These are phyloP conservation scores for Aselliscus stoliczkanus DNA, from an alignment of 2,797 vertebrate species.

Conservation along the genomic window DNA sequence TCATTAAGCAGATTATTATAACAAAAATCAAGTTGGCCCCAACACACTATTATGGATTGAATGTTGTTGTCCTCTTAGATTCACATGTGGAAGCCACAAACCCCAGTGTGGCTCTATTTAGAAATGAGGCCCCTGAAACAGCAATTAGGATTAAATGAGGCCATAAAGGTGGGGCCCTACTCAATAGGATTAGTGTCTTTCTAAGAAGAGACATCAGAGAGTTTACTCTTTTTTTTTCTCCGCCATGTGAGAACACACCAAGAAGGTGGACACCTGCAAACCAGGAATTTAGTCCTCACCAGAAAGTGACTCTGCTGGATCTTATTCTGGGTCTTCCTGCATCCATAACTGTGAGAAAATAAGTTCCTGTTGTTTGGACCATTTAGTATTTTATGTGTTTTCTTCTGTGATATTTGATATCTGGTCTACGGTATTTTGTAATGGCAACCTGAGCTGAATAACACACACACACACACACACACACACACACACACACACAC, in stretches of 20 bases:
- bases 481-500: background rate
- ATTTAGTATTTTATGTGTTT: background rate
- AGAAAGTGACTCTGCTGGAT: background rate
- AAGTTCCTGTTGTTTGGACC: background rate
- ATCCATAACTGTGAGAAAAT: background rate
- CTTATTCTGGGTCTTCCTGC: background rate
- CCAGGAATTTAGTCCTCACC: background rate
- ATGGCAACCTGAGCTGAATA: background rate
- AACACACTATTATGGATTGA: background rate
- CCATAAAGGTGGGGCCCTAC: background rate
- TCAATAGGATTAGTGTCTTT: background rate
- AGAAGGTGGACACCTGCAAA: background rate
- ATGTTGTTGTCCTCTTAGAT: background rate
- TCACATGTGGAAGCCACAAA: background rate
- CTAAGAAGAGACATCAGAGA: background rate
- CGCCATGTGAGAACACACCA: background rate
- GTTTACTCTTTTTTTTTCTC: background rate
- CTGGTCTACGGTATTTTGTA: background rate
- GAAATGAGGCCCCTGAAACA: background rate
- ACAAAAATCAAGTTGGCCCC: background rate
- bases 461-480: background rate
- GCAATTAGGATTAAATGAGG: background rate
- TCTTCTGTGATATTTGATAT: background rate
- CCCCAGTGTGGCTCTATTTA: background rate
- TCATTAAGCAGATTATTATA: background rate